Conservation (phyloP, 2,888 invertebrate genomes). For the Agrilus mali region DNA sequence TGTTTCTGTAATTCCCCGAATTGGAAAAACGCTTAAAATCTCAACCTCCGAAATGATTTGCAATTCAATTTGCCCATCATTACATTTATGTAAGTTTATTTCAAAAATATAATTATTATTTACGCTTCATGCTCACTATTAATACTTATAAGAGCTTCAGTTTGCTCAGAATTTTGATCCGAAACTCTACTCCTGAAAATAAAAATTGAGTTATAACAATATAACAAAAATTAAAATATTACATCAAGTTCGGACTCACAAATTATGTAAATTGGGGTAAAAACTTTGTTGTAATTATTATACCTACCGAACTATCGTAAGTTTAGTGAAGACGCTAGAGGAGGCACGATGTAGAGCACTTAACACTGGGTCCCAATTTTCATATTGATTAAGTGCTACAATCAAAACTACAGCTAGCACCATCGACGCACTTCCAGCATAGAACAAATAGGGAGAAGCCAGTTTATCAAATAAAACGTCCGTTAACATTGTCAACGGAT, state of each 20-base stretch:
- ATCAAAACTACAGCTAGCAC: conserved; percentile 61
- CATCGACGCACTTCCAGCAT: conserved; percentile 67
- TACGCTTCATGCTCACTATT: conserved; percentile 45
- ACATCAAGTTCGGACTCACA: too few relatives aligned
- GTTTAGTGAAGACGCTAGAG: conserved; percentile 35
- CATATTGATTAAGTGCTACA: conserved; percentile 58
- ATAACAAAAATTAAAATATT: too few relatives aligned
- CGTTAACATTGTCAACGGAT: conserved; percentile 80
- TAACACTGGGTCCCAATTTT: conserved; percentile 71
- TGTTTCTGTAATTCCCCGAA: too few relatives aligned
- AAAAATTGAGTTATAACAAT: conserved; percentile 6
- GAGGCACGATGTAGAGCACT: conserved; percentile 41
- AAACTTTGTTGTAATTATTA: not conserved
- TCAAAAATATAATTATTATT: conserved; percentile 10
- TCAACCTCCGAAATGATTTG: too few relatives aligned
- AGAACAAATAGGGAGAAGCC: conserved; percentile 56
- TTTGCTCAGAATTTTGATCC: conserved; percentile 54
- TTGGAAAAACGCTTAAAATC: too few relatives aligned
- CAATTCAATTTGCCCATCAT: too few relatives aligned
- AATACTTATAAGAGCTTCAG: conserved; percentile 53
- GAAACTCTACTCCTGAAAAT: conserved; percentile 38
- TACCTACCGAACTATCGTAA: conserved; percentile 37
- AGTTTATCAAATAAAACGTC: conserved; percentile 64
- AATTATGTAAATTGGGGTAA: too few relatives aligned
- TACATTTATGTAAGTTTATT: not conserved